These are phyloP conservation scores for Sarcophaga rosellei DNA, from an alignment of 2,888 invertebrate species.

Conservation along the genomic window DNA sequence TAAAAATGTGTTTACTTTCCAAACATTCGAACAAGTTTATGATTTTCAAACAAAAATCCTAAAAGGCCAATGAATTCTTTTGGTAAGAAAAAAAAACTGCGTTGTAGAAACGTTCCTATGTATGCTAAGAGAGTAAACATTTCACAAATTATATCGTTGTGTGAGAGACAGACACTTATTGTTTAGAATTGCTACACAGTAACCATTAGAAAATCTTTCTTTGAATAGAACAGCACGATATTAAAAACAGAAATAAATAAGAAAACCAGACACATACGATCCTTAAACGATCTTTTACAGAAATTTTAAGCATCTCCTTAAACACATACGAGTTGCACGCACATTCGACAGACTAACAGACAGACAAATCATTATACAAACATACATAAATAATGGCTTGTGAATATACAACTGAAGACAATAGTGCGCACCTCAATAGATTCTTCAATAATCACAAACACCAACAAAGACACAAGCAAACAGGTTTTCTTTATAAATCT, in stretches of 20 bases:
- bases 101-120: too few species aligned
- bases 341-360: constrained; percentile 1
- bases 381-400: constrained; percentile 9
- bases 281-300: not conserved
- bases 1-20: too few species aligned
- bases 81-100: not conserved
- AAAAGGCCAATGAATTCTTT: constrained; percentile 7
- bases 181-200: too few species aligned
- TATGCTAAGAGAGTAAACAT: too few species aligned
- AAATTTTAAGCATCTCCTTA: constrained; percentile 16
- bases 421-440: not conserved
- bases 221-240: constrained; percentile 45
- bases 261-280: constrained; percentile 15
- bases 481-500: constrained; percentile 31
- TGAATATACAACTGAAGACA: constrained; percentile 16
- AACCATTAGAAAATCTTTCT: not conserved
- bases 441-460: constrained; percentile 15
- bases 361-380: not conserved
- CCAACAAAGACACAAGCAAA: constrained; percentile 33
- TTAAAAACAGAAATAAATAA: not conserved
- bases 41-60: not conserved
- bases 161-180: too few species aligned
- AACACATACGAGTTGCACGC: not conserved
- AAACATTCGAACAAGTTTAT: too few species aligned
- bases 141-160: too few species aligned